phyloP scores from a whole-genome alignment of 2,797 vertebrate genomes.

The Melanotaenia maccullochi region DNA sequence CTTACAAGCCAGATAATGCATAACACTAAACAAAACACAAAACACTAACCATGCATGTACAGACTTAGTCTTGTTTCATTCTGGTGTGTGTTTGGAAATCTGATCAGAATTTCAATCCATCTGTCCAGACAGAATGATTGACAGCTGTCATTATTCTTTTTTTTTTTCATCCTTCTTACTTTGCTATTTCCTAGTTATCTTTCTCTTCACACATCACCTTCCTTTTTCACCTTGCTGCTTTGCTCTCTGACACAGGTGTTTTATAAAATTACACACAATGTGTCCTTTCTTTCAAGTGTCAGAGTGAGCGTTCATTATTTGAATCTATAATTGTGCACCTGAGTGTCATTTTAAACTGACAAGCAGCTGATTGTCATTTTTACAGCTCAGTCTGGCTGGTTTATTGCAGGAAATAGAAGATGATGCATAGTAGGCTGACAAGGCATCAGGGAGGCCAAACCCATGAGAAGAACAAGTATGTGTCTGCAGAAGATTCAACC shows the following conservation, averaged over 20 bases:
- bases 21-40: too few species aligned
- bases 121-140: constrained; percentile 50
- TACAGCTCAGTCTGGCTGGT: not conserved
- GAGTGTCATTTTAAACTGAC: constrained; percentile 1
- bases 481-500: not conserved
- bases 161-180: constrained; percentile 2
- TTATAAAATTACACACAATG: constrained; percentile 13
- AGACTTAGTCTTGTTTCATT: constrained; percentile 14
- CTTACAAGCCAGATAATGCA: not conserved
- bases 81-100: constrained; percentile 36
- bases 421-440: not conserved
- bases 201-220: constrained; percentile 26
- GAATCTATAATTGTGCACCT: not conserved
- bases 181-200: constrained; percentile 49
- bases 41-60: constrained; percentile 16
- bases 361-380: not conserved
- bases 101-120: constrained; percentile 56
- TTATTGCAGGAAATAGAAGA: not conserved
- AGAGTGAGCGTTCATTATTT: not conserved
- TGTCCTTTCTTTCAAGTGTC: constrained; percentile 2
- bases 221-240: constrained; percentile 3
- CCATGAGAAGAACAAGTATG: not conserved
- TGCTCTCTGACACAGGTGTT: constrained; percentile 1
- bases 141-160: constrained; percentile 37
- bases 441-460: not conserved